Evolutionary conservation across 2,113 vertebrate genomes (phyloP).

Genomic region (Bagarius yarrelli): DNA sequence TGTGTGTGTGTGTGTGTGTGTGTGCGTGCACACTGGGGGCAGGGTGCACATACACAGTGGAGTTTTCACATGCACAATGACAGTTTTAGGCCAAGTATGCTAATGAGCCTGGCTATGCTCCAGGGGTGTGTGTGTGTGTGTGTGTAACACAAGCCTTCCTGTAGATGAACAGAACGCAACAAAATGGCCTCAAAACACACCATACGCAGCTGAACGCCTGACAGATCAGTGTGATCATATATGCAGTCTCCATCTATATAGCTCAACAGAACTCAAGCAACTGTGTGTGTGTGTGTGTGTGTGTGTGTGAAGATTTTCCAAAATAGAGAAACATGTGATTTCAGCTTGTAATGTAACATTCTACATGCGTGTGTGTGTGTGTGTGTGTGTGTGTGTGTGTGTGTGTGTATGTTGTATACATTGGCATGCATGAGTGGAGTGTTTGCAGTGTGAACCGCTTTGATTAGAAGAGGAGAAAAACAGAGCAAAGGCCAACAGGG

Average conservation of each 20-base stretch:
- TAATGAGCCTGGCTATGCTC: constrained; percentile 34
- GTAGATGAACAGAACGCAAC: background rate
- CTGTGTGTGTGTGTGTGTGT: too few relatives aligned
- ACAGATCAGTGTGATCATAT: background rate
- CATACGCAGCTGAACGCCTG: background rate
- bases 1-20: constrained; percentile 26
- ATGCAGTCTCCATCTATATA: constrained; percentile 6
- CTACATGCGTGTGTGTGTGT: background rate
- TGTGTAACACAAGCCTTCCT: background rate
- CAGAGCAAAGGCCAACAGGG: constrained; percentile 44
- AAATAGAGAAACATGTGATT: constrained; percentile 7
- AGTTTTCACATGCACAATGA: constrained; percentile 39
- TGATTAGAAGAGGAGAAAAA: constrained; percentile 44
- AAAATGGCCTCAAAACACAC: background rate
- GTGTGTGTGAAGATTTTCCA: background rate
- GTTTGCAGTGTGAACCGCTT: constrained; percentile 38
- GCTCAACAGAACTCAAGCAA: background rate
- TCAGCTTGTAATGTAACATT: background rate
- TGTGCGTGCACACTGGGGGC: background rate
- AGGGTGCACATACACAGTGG: constrained; percentile 13
- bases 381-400: background rate
- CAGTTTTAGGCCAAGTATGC: constrained; percentile 42
- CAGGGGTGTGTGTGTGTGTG: constrained; percentile 27
- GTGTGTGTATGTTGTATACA: background rate
- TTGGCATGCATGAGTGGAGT: constrained; percentile 21